Base-by-base conservation (phyloP, 2,797 vertebrate species). In the Perodicticus potto region DNA sequence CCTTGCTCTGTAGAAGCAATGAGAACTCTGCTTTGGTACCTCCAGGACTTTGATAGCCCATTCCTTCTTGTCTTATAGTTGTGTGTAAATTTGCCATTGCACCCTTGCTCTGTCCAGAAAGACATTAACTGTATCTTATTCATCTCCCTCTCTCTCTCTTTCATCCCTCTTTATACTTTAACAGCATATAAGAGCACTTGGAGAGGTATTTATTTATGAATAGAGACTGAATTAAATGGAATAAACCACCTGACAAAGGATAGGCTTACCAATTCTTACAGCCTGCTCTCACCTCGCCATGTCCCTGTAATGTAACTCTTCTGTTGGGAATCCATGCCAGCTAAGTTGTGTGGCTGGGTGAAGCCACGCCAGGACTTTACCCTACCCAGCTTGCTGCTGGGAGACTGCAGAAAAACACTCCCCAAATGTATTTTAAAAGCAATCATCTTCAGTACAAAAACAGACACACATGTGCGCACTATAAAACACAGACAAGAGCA, bases 51-150 rank as follows among this genome's bases (percentile, higher is more conserved):
- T 49, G 32, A 14, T 11, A 55, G 2, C 14, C 32, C 1, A 19
- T 5, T 27, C 2, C 14, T 16, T 23, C 9, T 55, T 19, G 3
- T 13, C 7, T 43, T 23, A 23, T 0, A 25, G 7, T 40, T 49
- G 57, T 78, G 53, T 70, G 37, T 37, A 76, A 65, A 43, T 55
- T n/a, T 55, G 1, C 65, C 83, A 74, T 86, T 70, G 63, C 22
- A 80, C 53, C 19, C 19, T 78, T 45, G 12, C 12, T 27, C 17
- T 5, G 32, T 34, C n/a, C 45, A 86, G 32, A 94, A 89, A 93
- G 53, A 43, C 45, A 87, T 40, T 7, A 29, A 20, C 17, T 22
- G 5, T 82, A 32, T 22, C 53, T 53, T 14, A 20, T 32, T 43
- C 45, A 23, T 82, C 16, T 14, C 76, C 86, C 85, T 5, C 12